phyloP scores from a whole-genome alignment of 2,113 vertebrate genomes.

The Hippoglossus stenolepis region DNA sequence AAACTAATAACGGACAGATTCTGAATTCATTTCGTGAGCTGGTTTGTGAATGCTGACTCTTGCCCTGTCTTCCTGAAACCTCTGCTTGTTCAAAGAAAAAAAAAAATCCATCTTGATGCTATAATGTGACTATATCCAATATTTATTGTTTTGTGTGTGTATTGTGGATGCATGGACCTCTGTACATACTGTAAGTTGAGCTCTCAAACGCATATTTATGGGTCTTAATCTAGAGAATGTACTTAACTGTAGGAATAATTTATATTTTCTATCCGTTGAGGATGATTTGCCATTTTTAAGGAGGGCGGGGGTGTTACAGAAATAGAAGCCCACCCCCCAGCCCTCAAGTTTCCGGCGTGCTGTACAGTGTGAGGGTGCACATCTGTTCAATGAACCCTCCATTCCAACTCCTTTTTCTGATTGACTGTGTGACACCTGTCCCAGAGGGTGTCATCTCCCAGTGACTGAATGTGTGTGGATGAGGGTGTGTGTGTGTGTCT shows the following conservation, averaged over 20 bases:
- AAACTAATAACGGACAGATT: background rate
- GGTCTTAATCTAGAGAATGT: slow-evolving; percentile 84
- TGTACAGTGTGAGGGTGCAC: slow-evolving; percentile 5
- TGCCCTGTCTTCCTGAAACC: slow-evolving; percentile 13
- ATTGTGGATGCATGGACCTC: slow-evolving; percentile 87
- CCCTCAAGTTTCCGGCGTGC: background rate
- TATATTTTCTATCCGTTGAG: slow-evolving; percentile 90
- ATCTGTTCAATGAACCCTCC: background rate
- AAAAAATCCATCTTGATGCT: slow-evolving; percentile 77
- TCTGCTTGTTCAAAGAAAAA: slow-evolving; percentile 33
- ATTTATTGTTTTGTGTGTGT: slow-evolving; percentile 88
- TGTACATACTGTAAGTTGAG: slow-evolving; percentile 83
- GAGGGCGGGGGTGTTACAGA: slow-evolving; percentile 16
- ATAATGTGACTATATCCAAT: slow-evolving; percentile 78
- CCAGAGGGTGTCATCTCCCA: background rate
- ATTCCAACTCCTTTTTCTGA: slow-evolving; percentile 31
- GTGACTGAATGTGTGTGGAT: slow-evolving; percentile 21
- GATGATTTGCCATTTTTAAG: slow-evolving; percentile 40
- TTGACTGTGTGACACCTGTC: slow-evolving; percentile 19
- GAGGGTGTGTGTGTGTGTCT: background rate
- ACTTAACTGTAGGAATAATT: slow-evolving; percentile 87
- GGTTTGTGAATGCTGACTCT: slow-evolving; percentile 30
- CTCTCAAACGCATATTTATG: slow-evolving; percentile 89
- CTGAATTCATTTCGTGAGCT: slow-evolving; percentile 19
- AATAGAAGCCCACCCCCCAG: background rate